Conservation (phyloP, 1,140 invertebrate genomes). For the Orius insidiosus region DNA sequence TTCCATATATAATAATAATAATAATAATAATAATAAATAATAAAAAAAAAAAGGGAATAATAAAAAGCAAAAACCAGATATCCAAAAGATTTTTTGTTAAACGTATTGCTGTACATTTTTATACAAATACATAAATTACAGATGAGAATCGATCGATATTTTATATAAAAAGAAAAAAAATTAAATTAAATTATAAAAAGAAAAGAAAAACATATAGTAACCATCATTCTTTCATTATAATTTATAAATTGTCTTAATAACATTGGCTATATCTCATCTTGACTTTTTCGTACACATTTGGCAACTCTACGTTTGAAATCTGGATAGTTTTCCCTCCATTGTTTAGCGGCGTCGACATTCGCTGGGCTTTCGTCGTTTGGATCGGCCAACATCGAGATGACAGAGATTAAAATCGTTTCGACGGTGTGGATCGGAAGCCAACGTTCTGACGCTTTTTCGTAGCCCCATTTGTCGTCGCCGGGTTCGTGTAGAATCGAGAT, state of each 20-base stretch:
- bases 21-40: too few relatives aligned
- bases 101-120: too few relatives aligned
- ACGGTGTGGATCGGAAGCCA: conserved; percentile 99
- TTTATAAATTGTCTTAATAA: conserved; percentile 8
- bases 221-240: too few relatives aligned
- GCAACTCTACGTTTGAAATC: conserved; percentile 96
- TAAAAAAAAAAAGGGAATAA: too few relatives aligned
- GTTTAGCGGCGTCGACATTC: conserved; percentile 99
- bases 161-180: too few relatives aligned
- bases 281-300: conserved; percentile 91
- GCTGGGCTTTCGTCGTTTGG: conserved; percentile 99
- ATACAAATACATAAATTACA: too few relatives aligned
- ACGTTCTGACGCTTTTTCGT: conserved; percentile 94
- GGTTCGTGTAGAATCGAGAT: conserved; percentile 99
- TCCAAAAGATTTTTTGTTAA: too few relatives aligned
- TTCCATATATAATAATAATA: too few relatives aligned
- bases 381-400: conserved; percentile 98
- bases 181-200: too few relatives aligned
- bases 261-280: conserved; percentile 50
- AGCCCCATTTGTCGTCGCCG: conserved; percentile 98
- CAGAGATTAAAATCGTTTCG: conserved; percentile 95
- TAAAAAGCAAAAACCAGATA: too few relatives aligned
- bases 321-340: conserved; percentile 89
- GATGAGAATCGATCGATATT: too few relatives aligned
- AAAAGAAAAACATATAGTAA: too few relatives aligned